Conservation (phyloP, 2,888 invertebrate genomes). For the Pristionchus japonicus region DNA sequence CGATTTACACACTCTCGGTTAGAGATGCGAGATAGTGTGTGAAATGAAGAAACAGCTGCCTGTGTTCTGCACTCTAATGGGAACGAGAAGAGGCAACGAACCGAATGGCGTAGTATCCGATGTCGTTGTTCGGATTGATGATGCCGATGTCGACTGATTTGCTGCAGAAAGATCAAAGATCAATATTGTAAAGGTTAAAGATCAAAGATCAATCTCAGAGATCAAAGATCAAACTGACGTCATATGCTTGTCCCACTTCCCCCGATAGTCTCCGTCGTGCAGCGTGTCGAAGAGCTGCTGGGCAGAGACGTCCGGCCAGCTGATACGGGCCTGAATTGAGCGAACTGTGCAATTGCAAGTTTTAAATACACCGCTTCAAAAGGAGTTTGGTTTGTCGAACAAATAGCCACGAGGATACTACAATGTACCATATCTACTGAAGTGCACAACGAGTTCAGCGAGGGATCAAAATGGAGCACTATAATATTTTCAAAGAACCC, state of each 20-base stretch:
- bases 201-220: neutral
- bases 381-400: too few relatives aligned
- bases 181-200: neutral
- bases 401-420: too few relatives aligned
- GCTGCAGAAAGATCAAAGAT: neutral
- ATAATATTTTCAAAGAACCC: neutral
- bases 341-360: too few relatives aligned
- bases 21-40: too few relatives aligned
- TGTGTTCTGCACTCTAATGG: too few relatives aligned
- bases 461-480: too few relatives aligned
- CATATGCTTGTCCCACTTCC: conserved; percentile 93
- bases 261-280: conserved; percentile 90
- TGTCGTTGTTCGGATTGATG: conserved; percentile 92
- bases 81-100: too few relatives aligned
- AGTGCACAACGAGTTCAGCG: too few relatives aligned
- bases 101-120: conserved; percentile 85
- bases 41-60: too few relatives aligned
- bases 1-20: too few relatives aligned
- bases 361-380: too few relatives aligned
- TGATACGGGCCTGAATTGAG: conserved; percentile 78
- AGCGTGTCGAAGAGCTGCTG: conserved; percentile 88
- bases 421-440: too few relatives aligned
- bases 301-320: conserved; percentile 85
- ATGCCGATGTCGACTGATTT: conserved; percentile 86
- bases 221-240: conserved; percentile 75